phyloP scores from a whole-genome alignment of 2,797 vertebrate species.

The Fistularia tabacaria region DNA sequence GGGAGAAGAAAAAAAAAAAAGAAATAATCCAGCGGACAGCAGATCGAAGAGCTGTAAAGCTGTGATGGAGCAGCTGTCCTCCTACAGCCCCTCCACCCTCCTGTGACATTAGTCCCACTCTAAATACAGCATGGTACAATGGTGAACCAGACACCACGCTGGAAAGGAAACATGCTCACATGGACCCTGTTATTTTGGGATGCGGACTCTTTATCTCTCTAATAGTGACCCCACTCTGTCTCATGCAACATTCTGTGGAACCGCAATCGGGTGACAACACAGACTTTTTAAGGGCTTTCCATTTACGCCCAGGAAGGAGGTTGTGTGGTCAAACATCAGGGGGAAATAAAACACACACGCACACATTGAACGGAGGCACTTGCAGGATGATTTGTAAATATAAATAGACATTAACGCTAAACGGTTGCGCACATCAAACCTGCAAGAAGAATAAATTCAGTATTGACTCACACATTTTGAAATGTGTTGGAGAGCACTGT shows the following conservation, averaged over 20 bases:
- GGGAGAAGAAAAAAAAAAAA: no score
- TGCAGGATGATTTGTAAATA: no score
- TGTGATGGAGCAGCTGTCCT: constrained; percentile 67
- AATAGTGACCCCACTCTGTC: constrained; percentile 25
- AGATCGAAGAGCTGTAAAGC: constrained; percentile 62
- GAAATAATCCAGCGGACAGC: constrained; percentile 47
- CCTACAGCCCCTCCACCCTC: constrained; percentile 9
- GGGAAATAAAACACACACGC: no score
- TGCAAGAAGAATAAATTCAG: no score
- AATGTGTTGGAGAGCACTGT: no score
- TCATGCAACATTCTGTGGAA: constrained; percentile 26
- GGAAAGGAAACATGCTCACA: constrained; percentile 53
- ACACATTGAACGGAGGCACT: no score
- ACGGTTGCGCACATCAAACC: no score
- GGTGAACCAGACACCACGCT: constrained; percentile 68
- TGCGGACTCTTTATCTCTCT: constrained; percentile 27
- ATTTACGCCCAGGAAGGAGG: no score
- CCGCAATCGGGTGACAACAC: constrained; percentile 8
- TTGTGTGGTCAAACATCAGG: no score
- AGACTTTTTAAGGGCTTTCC: background rate
- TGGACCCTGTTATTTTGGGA: constrained; percentile 69
- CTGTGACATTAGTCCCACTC: constrained; percentile 59
- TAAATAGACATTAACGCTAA: no score
- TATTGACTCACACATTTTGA: no score
- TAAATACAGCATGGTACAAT: constrained; percentile 75